Conservation (phyloP, 2,888 invertebrate species). For the Stegophylla sp. region DNA sequence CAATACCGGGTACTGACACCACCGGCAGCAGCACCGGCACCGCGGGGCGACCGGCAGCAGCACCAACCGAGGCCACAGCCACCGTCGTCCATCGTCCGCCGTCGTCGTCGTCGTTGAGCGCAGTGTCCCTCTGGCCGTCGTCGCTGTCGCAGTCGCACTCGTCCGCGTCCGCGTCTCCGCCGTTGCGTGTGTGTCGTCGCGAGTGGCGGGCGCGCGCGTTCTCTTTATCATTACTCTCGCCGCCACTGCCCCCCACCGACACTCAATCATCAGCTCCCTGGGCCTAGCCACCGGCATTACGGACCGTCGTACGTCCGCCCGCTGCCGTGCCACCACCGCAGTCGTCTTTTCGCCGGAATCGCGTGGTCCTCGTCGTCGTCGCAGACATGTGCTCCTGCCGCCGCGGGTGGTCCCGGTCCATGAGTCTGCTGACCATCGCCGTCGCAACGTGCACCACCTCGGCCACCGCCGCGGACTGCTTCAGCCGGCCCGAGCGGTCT, state of each 20-base stretch:
- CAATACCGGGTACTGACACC: neutral
- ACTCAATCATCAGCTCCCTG: no score
- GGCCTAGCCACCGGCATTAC: no score
- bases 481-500: neutral
- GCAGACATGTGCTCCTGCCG: slow-evolving; percentile 34
- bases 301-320: no score
- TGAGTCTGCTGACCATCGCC: neutral
- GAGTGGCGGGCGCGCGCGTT: slow-evolving; percentile 21
- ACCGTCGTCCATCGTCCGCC: neutral
- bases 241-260: neutral
- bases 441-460: neutral
- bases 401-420: slow-evolving; percentile 29
- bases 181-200: slow-evolving; percentile 20
- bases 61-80: neutral
- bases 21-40: neutral
- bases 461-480: neutral
- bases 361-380: slow-evolving; percentile 2
- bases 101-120: neutral
- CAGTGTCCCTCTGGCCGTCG: slow-evolving; percentile 50
- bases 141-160: slow-evolving; percentile 1
- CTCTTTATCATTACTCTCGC: neutral
- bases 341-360: neutral
- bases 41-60: neutral
- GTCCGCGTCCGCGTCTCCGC: slow-evolving; percentile 1
- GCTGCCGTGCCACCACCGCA: neutral